Evolutionary conservation across 2,888 invertebrate genomes (phyloP).

Genomic region (Idaea aversata): DNA sequence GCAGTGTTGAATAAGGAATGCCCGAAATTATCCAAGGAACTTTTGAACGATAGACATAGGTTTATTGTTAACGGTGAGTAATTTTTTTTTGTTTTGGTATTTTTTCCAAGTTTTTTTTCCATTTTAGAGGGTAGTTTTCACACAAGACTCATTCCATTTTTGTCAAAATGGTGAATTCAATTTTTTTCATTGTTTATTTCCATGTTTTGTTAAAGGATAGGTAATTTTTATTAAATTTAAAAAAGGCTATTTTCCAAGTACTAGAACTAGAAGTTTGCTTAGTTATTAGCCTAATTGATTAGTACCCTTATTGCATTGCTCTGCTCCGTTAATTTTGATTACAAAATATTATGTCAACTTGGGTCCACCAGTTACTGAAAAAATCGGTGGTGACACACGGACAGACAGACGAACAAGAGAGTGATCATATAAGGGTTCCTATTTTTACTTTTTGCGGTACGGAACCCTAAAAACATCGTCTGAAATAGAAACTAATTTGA

Average conservation of each 20-base stretch:
- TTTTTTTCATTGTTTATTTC: not conserved
- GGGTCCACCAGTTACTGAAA: too few relatives aligned
- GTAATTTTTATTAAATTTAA: too few relatives aligned
- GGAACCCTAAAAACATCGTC: not conserved
- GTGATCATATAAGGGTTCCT: too few relatives aligned
- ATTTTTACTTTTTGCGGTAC: not conserved
- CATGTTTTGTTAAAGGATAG: too few relatives aligned
- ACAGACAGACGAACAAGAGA: too few relatives aligned
- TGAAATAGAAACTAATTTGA: not conserved
- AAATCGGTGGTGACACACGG: too few relatives aligned
- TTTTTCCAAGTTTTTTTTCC: not conserved
- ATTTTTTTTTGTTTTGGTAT: constrained; percentile 2
- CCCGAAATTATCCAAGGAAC: constrained; percentile 82
- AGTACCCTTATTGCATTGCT: too few relatives aligned
- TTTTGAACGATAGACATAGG: constrained; percentile 80
- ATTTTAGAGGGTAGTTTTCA: not conserved
- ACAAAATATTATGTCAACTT: too few relatives aligned
- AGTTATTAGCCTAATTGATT: too few relatives aligned
- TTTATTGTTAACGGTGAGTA: constrained; percentile 71
- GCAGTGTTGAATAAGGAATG: constrained; percentile 82
- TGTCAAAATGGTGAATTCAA: not conserved
- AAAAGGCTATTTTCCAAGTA: too few relatives aligned
- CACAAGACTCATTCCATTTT: not conserved
- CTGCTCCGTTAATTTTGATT: too few relatives aligned
- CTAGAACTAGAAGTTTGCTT: too few relatives aligned